Evolutionary conservation across 2,797 vertebrate species (phyloP), one percentile per base, ranked within the genome.

Genomic region (Sciaenops ocellatus): DNA sequence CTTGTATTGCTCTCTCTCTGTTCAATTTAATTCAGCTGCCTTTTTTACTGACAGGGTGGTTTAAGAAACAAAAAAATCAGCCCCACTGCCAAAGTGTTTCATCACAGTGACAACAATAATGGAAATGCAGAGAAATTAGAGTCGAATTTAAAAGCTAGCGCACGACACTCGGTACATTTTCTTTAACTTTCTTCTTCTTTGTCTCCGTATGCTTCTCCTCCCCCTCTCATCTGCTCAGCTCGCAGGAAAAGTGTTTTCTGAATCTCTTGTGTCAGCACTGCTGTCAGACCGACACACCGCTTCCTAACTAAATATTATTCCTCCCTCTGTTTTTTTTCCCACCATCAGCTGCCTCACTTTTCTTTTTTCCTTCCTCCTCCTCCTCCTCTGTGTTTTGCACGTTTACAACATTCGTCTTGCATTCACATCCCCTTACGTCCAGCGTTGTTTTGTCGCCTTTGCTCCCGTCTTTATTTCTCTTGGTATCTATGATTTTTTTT

Each of bases 241-340:
- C 87, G 91, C 92, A 91, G 89, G 85, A 91, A 90, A 90, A 86
- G 80, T 76, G 78, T 83, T 79, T 88, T 88, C 68, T 83, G 90
- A 89, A 90, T 87, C 75, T 90, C 88, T 89, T 65, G 85, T 89
- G 89, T 94, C 92, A 94, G 92, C 93, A 91, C 63, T 78, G 0
- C 89, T 91, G 91, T 93, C 92, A 93, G 85, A 84, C 84, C 79
- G 42, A 59, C 80, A 86, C 82, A 51, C 55, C 9, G 51, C 86
- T 91, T 91, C 90, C 89, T 83, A 87, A 89, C 90, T 89, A 91
- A 91, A 93, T 89, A 92, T 91, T 92, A 91, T 91, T 90, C 87
- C 91, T 79, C 76, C 10, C 46, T 78, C 47, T 54, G 38, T 81
- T 83, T 44, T 57, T 57, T n/a, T 69, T 30, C 42, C 63, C 69